Evolutionary conservation across 2,888 invertebrate genomes (phyloP), one percentile per base, ranked within the genome.

Genomic region (Mycalesis mineus): DNA sequence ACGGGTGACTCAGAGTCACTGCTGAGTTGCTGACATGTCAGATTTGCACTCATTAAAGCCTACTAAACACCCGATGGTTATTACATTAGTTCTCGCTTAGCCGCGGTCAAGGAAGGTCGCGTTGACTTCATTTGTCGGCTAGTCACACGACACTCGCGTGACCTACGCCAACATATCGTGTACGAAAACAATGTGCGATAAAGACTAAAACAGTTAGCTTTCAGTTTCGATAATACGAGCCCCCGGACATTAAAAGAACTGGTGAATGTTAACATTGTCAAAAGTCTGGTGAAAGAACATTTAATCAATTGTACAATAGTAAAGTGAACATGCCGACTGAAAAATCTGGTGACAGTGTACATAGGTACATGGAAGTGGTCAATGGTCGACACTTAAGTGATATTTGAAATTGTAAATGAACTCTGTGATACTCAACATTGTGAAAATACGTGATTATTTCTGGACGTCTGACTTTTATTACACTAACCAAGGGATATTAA

Each of bases 1-100:
- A 82, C 68, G 74, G 37, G 73, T 88, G 89, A 88, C 68, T 88
- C 88, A 88, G 72, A 62, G 56, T 53, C 11, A 2, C 11, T 47
- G 61, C 62, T 58, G 60, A 58, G 29, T 56, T 53, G 64, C 70
- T 70, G 69, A 70, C 67, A 68, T 66, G 75, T 79, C 76, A 69
- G 65, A 74, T 77, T 67, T 52, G 61, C 61, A 44, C 68, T 67
- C 70, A 71, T 69, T 71, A 71, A 69, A 68, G 63, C 75, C 9
- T 40, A 77, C 69, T 70, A 74, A 67, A 66, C 64, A 60, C 62
- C 55, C 59, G 60, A 55, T 59, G 64, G 53, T 60, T 61, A 55
- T 57, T 64, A 37, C 15, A 49, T 73, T 73, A 84, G 86, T 85
- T 72, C 70, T 61, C 62, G 64, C 64, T 63, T 62, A 65, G 68